Conservation (phyloP, 2,797 vertebrate genomes). For the Brachyrhaphis roseni region DNA sequence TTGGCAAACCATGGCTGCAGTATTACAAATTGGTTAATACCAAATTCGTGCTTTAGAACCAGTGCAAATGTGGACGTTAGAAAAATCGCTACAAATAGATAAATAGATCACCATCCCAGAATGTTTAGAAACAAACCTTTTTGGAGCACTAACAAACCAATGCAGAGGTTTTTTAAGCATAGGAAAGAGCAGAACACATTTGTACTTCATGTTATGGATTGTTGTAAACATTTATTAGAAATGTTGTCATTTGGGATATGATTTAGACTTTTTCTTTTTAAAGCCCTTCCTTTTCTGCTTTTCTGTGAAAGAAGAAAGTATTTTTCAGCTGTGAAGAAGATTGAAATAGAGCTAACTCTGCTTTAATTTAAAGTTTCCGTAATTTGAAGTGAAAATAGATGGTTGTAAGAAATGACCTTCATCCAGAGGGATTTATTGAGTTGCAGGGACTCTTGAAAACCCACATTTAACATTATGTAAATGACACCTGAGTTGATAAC, state of each 20-base stretch:
- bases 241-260: neutral
- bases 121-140: neutral
- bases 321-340: neutral
- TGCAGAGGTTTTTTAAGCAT: neutral
- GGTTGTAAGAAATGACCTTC: constrained; percentile 35
- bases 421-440: constrained; percentile 33
- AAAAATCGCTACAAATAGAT: neutral
- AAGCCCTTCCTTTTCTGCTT: neutral
- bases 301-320: neutral
- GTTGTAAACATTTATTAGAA: neutral
- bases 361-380: neutral
- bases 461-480: constrained; percentile 41
- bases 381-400: constrained; percentile 5
- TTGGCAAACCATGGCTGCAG: neutral
- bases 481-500: constrained; percentile 39
- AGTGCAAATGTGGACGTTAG: neutral
- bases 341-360: neutral
- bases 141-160: neutral
- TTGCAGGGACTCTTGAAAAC: constrained; percentile 18
- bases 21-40: neutral
- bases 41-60: neutral
- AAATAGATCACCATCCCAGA: neutral
- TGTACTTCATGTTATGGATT: neutral
- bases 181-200: neutral
- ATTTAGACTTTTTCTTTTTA: neutral